Percentiles rank a stretch among this genome's conserved stretches.
These are phyloP conservation scores for Enteromius viviparus DNA, from an alignment of 2,797 vertebrate genomes.

Conservation along the genomic window DNA sequence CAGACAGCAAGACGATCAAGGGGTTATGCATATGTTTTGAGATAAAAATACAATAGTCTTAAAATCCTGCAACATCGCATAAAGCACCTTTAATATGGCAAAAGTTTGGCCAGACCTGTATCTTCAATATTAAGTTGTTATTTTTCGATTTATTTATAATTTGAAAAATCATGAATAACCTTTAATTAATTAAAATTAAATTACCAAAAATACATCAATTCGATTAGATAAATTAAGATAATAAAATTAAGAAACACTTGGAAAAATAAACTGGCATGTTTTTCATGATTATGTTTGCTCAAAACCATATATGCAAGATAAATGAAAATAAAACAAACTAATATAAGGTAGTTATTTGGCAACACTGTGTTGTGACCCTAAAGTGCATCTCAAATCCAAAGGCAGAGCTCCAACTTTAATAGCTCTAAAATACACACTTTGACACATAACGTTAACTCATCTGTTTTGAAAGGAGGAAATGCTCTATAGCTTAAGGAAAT, in stretches of 20 bases:
- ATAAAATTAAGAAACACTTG: neutral
- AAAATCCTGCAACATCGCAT: no score
- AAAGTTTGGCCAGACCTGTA: neutral
- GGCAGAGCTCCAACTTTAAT: neutral
- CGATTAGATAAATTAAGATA: neutral
- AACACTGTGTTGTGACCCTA: neutral
- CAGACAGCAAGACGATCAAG: no score
- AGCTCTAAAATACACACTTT: neutral
- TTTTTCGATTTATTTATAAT: neutral
- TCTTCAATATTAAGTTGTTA: neutral
- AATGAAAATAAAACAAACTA: neutral
- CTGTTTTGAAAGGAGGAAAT: conserved; percentile 39
- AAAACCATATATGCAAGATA: neutral
- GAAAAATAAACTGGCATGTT: neutral
- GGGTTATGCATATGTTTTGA: no score
- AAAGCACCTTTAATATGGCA: neutral
- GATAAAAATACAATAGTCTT: no score
- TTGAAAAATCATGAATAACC: no score
- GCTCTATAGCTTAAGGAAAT: conserved; percentile 27
- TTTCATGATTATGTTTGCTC: neutral
- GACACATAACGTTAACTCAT: conserved; percentile 27
- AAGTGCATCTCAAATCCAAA: conserved; percentile 2
- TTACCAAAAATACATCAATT: neutral
- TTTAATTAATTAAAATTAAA: neutral
- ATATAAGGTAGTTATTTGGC: no score